phyloP scores from a whole-genome alignment of 2,888 invertebrate genomes.

The Flexamia atlantica region DNA sequence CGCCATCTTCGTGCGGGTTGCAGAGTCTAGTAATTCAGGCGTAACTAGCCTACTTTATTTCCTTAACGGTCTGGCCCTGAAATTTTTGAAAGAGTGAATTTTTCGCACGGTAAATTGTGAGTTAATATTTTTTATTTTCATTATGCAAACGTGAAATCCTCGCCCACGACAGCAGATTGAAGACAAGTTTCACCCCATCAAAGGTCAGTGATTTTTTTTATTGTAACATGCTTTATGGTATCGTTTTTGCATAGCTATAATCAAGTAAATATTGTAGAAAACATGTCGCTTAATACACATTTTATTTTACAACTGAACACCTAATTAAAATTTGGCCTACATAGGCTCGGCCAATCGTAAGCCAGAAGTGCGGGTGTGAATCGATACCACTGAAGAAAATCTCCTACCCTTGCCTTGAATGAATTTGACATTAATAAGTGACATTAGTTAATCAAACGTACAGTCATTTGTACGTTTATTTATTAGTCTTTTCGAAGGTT shows the following conservation, averaged over 20 bases:
- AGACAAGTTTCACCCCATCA: not conserved
- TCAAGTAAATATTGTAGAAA: too few relatives aligned
- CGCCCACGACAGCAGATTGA: not conserved
- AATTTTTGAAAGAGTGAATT: constrained; percentile 17
- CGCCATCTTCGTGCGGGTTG: constrained; percentile 64
- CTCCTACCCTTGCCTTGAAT: not conserved
- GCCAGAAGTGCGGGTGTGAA: not conserved
- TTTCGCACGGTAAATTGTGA: not conserved
- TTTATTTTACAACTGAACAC: not conserved
- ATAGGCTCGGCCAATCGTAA: constrained; percentile 38
- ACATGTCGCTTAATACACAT: too few relatives aligned
- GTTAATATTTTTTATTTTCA: constrained; percentile 5
- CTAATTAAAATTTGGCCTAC: constrained; percentile 15
- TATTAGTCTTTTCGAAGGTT: too few relatives aligned
- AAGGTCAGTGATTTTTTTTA: constrained; percentile 37
- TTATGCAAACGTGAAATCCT: constrained; percentile 32
- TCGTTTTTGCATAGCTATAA: too few relatives aligned
- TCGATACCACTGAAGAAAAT: not conserved
- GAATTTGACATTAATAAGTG: too few relatives aligned
- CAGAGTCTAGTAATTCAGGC: constrained; percentile 62
- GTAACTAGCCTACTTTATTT: constrained; percentile 49
- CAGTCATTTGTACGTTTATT: too few relatives aligned
- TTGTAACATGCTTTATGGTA: too few relatives aligned
- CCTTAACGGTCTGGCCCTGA: not conserved
- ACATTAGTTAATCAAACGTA: too few relatives aligned